These are phyloP conservation scores for Lasioglossum figueresi DNA, from an alignment of 2,888 invertebrate genomes.

Conservation along the genomic window DNA sequence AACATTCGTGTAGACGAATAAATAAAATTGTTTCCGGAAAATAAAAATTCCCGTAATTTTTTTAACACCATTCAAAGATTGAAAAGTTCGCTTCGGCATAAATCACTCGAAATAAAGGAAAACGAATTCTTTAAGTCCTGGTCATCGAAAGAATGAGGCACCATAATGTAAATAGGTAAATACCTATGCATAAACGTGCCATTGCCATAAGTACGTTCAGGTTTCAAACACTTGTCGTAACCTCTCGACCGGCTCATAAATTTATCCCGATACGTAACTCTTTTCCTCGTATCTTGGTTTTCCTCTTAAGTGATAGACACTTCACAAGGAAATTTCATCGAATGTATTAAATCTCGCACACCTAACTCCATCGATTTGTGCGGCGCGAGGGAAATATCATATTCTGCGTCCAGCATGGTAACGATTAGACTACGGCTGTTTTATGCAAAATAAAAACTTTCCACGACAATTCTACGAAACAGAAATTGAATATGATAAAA, in stretches of 20 bases:
- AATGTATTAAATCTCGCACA: constrained; percentile 2
- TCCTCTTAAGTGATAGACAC: constrained; percentile 6
- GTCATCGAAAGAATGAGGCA: constrained; percentile 23
- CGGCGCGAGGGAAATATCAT: background rate
- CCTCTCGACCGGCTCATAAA: constrained; percentile 32
- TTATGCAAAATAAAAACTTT: too few relatives aligned
- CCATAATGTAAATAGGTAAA: background rate
- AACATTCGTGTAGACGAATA: too few relatives aligned
- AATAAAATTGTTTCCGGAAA: too few relatives aligned
- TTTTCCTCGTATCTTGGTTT: background rate
- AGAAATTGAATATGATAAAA: too few relatives aligned
- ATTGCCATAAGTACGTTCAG: constrained; percentile 19
- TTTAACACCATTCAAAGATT: background rate
- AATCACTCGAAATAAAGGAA: constrained; percentile 26
- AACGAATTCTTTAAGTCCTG: constrained; percentile 1
- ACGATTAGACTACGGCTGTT: too few relatives aligned
- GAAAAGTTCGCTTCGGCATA: constrained; percentile 3
- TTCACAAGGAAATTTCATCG: constrained; percentile 20
- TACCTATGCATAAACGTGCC: constrained; percentile 34
- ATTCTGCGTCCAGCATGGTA: background rate
- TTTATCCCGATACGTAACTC: constrained; percentile 27
- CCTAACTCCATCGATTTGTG: background rate
- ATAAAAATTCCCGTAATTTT: too few relatives aligned
- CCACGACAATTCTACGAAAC: too few relatives aligned
- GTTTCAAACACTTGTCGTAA: constrained; percentile 40